These are phyloP conservation scores for Odontamblyopus lacepedii DNA, from an alignment of 2,797 vertebrate species.

Conservation along the genomic window DNA sequence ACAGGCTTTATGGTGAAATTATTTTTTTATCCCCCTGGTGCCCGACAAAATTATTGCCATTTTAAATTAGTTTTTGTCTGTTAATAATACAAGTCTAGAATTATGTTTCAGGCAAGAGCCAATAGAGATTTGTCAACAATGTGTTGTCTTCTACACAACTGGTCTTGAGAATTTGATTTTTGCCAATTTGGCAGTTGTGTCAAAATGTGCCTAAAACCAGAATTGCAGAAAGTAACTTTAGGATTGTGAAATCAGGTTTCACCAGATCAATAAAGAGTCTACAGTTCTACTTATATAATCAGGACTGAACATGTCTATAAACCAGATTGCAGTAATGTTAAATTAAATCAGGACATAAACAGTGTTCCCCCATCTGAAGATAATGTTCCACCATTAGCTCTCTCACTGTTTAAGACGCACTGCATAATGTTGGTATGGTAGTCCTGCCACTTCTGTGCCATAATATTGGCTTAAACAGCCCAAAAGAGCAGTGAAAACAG, in stretches of 20 bases:
- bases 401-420: neutral
- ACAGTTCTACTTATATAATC: neutral
- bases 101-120: neutral
- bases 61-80: neutral
- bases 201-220: neutral
- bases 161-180: neutral
- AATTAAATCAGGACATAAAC: neutral
- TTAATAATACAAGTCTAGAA: neutral
- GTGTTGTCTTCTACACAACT: no score
- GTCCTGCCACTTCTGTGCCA: constrained; percentile 10
- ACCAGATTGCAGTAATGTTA: neutral
- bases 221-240: neutral
- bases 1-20: constrained; percentile 31
- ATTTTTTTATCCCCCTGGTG: constrained; percentile 11
- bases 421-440: neutral
- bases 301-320: neutral
- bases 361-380: neutral
- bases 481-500: constrained; percentile 28
- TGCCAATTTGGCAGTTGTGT: neutral
- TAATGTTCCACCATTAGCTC: neutral
- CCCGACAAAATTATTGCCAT: neutral
- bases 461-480: constrained; percentile 29
- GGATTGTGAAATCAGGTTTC: neutral
- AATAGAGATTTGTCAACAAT: neutral
- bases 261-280: neutral